phyloP scores from a whole-genome alignment of 2,113 vertebrate genomes.

The Cavia aperea region DNA sequence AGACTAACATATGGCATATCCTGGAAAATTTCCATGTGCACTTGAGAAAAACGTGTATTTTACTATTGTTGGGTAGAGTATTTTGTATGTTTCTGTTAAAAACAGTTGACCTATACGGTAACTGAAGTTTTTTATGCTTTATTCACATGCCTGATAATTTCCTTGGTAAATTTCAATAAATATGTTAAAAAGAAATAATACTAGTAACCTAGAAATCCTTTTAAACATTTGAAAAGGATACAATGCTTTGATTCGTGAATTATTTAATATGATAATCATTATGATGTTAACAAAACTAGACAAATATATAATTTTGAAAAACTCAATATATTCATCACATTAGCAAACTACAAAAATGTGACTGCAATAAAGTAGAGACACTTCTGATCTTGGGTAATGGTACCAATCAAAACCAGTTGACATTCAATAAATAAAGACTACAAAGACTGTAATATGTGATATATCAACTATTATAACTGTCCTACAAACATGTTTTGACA shows the following conservation, averaged over 20 bases:
- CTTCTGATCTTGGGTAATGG: background rate
- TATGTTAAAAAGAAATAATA: background rate
- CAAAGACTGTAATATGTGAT: no score
- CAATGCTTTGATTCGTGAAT: background rate
- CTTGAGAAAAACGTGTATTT: background rate
- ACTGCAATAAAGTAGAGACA: background rate
- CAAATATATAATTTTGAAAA: background rate
- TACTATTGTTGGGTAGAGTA: background rate
- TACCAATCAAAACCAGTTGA: background rate
- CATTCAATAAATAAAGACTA: background rate
- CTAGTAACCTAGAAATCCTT: background rate
- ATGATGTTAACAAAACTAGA: background rate
- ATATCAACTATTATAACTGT: no score
- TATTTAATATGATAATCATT: background rate
- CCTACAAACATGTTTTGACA: no score
- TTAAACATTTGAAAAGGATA: background rate
- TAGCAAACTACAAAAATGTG: background rate
- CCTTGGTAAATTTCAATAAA: background rate
- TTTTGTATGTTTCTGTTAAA: background rate
- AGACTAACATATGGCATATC: background rate
- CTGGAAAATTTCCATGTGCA: background rate
- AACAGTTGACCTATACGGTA: background rate
- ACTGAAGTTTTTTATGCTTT: background rate
- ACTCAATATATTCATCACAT: background rate
- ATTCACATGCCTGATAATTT: background rate